Conservation (phyloP, 2,888 invertebrate genomes). For the Pomacea canaliculata region DNA sequence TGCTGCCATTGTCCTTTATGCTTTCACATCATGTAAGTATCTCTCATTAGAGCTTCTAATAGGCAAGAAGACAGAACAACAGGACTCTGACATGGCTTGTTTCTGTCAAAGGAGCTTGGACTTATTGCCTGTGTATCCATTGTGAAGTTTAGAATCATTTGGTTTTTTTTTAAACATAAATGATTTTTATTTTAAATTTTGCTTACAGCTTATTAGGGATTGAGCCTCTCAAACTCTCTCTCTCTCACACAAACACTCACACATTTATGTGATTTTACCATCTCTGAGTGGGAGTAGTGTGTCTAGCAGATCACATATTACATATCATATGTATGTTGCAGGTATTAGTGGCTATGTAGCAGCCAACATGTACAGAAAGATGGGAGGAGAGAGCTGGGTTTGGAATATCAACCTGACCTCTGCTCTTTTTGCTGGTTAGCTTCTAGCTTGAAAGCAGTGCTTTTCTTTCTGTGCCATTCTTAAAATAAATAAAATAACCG, state of each 20-base stretch:
- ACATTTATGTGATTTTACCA: too few species aligned
- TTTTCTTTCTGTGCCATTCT: too few species aligned
- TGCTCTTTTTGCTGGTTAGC: constrained; percentile 70
- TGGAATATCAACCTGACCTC: constrained; percentile 73
- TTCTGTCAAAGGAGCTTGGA: background rate
- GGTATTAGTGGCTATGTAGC: constrained; percentile 73
- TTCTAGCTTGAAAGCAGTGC: too few species aligned
- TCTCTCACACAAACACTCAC: too few species aligned
- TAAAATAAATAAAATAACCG: too few species aligned
- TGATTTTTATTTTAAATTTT: too few species aligned
- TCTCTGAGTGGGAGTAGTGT: too few species aligned
- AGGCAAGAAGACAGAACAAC: background rate
- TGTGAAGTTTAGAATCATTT: background rate
- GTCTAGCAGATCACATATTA: too few species aligned
- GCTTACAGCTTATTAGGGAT: too few species aligned
- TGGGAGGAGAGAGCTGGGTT: constrained; percentile 72
- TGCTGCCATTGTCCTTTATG: constrained; percentile 71
- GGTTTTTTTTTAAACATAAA: too few species aligned
- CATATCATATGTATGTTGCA: constrained; percentile 39
- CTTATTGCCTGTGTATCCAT: background rate
- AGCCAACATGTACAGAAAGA: constrained; percentile 69
- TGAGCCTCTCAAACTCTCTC: too few species aligned
- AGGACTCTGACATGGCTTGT: background rate
- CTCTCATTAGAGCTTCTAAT: background rate
- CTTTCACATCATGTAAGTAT: constrained; percentile 71